Conservation (phyloP, 2,113 vertebrate genomes). For the Tachuris rubrigastra region DNA sequence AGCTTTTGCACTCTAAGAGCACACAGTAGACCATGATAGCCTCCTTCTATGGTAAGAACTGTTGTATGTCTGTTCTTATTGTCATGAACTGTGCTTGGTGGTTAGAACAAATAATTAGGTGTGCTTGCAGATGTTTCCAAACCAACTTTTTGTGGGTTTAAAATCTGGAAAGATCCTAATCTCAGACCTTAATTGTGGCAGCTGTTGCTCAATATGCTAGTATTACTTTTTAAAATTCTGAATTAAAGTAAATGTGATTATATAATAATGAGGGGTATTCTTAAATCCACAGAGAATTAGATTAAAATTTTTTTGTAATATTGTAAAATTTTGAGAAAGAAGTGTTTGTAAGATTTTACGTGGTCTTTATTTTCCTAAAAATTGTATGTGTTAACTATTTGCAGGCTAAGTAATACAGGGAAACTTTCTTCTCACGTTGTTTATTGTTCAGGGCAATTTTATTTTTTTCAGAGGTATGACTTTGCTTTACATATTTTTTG, state of each 20-base stretch:
- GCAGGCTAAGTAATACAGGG: neutral
- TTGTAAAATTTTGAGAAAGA: neutral
- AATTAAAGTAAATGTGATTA: neutral
- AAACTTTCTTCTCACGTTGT: neutral
- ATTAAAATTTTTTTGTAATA: neutral
- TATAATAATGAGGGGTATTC: neutral
- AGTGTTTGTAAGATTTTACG: neutral
- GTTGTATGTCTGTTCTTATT: neutral
- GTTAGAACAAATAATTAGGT: neutral
- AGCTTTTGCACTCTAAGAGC: neutral
- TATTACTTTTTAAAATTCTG: neutral
- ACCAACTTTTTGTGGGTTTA: neutral
- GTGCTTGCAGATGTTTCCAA: neutral
- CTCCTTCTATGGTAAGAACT: conserved; percentile 25
- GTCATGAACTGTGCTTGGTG: neutral
- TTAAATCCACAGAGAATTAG: neutral
- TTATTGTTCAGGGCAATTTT: neutral
- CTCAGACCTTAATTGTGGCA: neutral
- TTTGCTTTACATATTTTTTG: neutral
- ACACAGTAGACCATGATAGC: neutral
- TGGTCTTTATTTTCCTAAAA: neutral
- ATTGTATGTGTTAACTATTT: neutral
- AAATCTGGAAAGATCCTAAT: neutral
- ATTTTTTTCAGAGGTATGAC: neutral
- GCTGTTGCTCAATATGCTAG: neutral